phyloP scores from a whole-genome alignment of 2,113 vertebrate genomes.

The Amazona guildingii region DNA sequence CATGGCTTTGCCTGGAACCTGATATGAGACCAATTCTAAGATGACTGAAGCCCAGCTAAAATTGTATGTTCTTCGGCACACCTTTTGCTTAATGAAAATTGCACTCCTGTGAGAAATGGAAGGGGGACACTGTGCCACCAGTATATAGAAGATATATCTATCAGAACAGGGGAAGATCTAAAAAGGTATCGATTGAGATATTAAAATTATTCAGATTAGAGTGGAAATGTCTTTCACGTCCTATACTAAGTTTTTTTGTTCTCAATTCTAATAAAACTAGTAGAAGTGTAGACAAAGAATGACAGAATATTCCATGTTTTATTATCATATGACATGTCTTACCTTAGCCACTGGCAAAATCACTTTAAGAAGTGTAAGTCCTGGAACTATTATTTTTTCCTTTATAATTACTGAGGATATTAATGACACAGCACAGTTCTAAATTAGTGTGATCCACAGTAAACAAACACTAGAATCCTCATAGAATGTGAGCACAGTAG shows the following conservation, averaged over 20 bases:
- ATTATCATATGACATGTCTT: neutral
- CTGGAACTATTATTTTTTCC: neutral
- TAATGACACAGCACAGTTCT: neutral
- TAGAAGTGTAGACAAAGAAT: neutral
- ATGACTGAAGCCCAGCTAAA: neutral
- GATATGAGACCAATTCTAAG: neutral
- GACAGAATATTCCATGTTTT: neutral
- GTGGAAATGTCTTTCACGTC: neutral
- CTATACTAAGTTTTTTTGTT: neutral
- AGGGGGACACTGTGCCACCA: neutral
- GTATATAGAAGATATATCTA: neutral
- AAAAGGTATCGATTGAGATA: neutral
- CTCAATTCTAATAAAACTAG: neutral
- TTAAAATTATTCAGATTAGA: neutral
- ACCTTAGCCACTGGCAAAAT: neutral
- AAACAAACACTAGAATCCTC: neutral
- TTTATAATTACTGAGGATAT: neutral
- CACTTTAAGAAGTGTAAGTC: neutral
- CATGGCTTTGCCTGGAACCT: neutral
- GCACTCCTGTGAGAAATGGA: neutral
- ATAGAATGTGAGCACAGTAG: fast-evolving
- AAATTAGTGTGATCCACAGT: neutral
- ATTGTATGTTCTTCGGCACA: neutral
- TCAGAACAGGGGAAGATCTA: neutral
- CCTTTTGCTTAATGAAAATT: neutral